Evolutionary conservation across 2,113 vertebrate genomes (phyloP).

Genomic region (Anarhynchus alexandrinus): DNA sequence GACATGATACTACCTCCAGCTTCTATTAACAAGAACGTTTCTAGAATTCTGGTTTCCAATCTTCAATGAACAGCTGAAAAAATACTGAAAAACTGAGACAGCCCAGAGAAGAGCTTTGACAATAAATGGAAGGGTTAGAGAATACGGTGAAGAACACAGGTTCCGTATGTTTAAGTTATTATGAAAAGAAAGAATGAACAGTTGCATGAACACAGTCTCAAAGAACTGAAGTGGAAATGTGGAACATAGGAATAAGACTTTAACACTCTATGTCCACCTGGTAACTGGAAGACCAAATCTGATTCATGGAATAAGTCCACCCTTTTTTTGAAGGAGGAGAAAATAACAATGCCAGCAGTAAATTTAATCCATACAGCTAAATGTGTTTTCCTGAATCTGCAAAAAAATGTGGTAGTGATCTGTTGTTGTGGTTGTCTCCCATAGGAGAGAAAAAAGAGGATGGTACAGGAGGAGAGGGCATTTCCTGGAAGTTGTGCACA

Average conservation of each 20-base stretch:
- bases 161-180: not conserved
- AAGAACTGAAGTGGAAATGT: not conserved
- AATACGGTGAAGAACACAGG: not conserved
- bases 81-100: not conserved
- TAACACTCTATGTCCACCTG: not conserved
- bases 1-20: not conserved
- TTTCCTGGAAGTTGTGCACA: not conserved
- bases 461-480: not conserved
- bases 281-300: not conserved
- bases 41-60: not conserved
- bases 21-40: not conserved
- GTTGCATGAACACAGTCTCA: not conserved
- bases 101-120: not conserved
- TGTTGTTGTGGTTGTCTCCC: not conserved
- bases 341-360: not conserved
- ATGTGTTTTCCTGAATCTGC: not conserved
- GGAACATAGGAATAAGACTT: not conserved
- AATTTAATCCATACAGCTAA: not conserved
- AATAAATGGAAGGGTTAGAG: not conserved
- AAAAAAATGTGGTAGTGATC: not conserved
- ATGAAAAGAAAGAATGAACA: not conserved
- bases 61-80: not conserved
- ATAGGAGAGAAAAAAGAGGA: not conserved
- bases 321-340: not conserved
- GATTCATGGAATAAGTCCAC: not conserved